phyloP scores from a whole-genome alignment of 2,888 invertebrate genomes.

The Andrena marginata region DNA sequence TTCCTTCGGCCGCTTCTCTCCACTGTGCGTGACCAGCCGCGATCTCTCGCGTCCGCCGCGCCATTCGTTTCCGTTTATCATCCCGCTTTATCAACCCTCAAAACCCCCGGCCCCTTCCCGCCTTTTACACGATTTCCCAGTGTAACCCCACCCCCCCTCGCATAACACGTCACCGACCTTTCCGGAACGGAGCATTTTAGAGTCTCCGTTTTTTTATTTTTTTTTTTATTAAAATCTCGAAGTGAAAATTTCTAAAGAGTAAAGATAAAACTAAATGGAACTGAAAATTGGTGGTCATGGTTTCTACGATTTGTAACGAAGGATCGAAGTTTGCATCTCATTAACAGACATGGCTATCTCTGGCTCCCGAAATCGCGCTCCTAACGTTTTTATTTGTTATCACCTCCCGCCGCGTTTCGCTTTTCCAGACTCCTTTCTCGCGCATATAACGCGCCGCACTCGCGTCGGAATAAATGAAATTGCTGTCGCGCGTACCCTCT shows the following conservation, averaged over 20 bases:
- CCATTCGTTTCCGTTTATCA: constrained; percentile 16
- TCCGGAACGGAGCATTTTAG: not conserved
- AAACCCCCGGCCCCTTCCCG: not conserved
- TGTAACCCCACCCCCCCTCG: not conserved
- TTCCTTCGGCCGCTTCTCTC: not conserved
- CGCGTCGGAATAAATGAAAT: constrained; percentile 46
- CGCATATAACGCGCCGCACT: constrained; percentile 28
- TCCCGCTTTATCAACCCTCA: not conserved
- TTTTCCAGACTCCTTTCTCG: not conserved
- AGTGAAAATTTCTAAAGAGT: too few relatives aligned
- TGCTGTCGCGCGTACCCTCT: constrained; percentile 32
- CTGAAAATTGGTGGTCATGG: too few relatives aligned
- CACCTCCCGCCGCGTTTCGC: not conserved
- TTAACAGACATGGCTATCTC: too few relatives aligned
- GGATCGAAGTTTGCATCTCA: too few relatives aligned
- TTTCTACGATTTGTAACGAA: too few relatives aligned
- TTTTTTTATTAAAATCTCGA: too few relatives aligned
- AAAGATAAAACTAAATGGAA: too few relatives aligned
- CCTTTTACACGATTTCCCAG: not conserved
- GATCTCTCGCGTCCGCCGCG: constrained; percentile 3
- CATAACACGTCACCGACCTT: not conserved
- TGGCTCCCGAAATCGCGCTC: not conserved
- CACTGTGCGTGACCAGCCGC: constrained; percentile 41
- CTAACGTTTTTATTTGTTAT: not conserved
- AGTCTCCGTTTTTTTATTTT: too few relatives aligned